Percentiles rank a stretch among this genome's conserved stretches.
Evolutionary conservation across 2,797 vertebrate genomes (phyloP).

Genomic region (Micrastur ruficollis): DNA sequence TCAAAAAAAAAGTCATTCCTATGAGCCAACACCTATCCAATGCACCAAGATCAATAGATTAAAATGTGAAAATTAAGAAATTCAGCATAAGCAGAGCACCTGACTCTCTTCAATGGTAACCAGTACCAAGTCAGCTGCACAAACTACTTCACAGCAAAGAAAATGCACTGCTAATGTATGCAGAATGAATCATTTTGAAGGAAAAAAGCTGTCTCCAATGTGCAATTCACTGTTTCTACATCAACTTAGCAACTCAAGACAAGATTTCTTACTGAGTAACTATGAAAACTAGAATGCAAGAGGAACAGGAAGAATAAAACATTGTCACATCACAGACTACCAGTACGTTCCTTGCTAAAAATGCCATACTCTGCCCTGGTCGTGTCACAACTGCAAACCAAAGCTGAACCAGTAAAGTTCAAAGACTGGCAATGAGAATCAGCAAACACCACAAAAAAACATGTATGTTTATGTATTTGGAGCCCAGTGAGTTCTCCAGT

Average conservation of each 20-base stretch:
- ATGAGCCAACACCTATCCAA: neutral
- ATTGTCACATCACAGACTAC: neutral
- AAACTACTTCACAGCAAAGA: neutral
- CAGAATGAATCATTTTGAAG: neutral
- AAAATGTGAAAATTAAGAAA: neutral
- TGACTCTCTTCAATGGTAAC: neutral
- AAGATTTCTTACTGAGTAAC: neutral
- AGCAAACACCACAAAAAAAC: neutral
- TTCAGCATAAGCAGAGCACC: neutral
- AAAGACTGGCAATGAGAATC: neutral
- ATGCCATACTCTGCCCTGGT: neutral
- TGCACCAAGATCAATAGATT: neutral
- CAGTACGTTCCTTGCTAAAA: neutral
- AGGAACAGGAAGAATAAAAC: neutral
- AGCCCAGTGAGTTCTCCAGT: neutral
- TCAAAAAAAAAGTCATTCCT: neutral
- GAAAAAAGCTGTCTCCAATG: neutral
- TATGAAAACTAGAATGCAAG: neutral
- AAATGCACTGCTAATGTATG: neutral
- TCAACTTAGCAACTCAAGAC: neutral
- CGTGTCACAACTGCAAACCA: neutral
- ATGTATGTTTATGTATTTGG: rapidly evolving
- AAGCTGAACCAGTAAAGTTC: neutral
- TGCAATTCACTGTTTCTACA: neutral
- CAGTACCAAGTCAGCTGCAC: neutral